Conservation (phyloP, 53 echinoderm and acorn worm species). For the Pentamera pediparva region DNA sequence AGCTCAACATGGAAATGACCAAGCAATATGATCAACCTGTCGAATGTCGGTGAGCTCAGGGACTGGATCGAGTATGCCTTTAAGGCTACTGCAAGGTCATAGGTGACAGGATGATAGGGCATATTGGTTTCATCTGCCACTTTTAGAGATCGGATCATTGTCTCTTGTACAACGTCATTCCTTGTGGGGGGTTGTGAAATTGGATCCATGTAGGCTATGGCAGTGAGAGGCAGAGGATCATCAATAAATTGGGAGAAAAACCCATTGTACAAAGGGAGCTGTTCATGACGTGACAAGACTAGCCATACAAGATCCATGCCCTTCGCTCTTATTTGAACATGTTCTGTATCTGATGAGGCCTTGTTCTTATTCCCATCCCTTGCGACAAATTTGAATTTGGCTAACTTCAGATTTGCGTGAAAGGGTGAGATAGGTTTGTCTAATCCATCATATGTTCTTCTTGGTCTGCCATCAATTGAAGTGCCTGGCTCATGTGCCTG, state of each 20-base stretch:
- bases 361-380: slow-evolving; percentile 10
- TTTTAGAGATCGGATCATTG: slow-evolving; percentile 49
- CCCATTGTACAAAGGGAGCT: slow-evolving; percentile 50
- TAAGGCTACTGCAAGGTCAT: slow-evolving; percentile 44
- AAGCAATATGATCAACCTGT: slow-evolving; percentile 20
- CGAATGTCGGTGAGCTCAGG: slow-evolving; percentile 26
- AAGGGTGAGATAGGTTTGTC: slow-evolving; percentile 29
- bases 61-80: slow-evolving; percentile 43
- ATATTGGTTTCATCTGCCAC: slow-evolving; percentile 33
- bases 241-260: slow-evolving; percentile 28
- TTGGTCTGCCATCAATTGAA: slow-evolving; percentile 25
- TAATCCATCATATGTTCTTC: slow-evolving; percentile 8
- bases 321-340: slow-evolving; percentile 22
- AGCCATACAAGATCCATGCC: slow-evolving; percentile 28
- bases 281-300: slow-evolving; percentile 26
- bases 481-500: background rate
- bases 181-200: slow-evolving; percentile 52
- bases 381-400: slow-evolving; percentile 43
- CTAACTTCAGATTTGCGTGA: slow-evolving; percentile 36
- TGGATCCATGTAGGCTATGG: slow-evolving; percentile 50
- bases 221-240: slow-evolving; percentile 29
- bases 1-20: slow-evolving; percentile 41
- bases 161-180: slow-evolving; percentile 64
- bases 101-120: slow-evolving; percentile 35
- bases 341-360: background rate